Percentiles rank a stretch among this genome's conserved stretches.
Conservation (phyloP, 2,888 invertebrate genomes). For the Halictus ligatus region DNA sequence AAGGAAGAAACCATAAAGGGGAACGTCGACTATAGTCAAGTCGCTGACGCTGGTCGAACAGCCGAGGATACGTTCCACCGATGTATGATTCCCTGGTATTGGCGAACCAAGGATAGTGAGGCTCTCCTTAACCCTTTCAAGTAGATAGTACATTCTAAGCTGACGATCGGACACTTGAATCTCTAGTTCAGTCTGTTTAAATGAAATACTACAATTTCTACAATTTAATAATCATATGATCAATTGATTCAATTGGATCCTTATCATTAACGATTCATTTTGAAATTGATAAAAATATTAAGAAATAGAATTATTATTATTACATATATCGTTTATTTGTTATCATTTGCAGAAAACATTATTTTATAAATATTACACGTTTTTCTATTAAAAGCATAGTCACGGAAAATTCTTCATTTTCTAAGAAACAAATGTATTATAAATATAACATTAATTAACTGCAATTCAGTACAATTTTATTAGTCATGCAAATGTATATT, state of each 20-base stretch:
- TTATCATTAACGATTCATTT: background rate
- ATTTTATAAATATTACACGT: background rate
- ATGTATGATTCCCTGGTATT: slow-evolving; percentile 34
- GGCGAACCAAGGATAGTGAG: slow-evolving; percentile 40
- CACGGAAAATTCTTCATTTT: background rate
- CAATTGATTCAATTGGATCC: background rate
- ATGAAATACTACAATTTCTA: background rate
- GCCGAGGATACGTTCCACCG: background rate
- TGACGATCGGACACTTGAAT: background rate
- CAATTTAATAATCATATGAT: background rate
- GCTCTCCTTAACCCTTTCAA: slow-evolving; percentile 43
- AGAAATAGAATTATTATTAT: background rate
- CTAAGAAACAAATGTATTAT: background rate
- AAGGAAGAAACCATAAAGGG: slow-evolving; percentile 38
- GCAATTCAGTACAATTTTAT: too few relatives aligned
- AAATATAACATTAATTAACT: background rate
- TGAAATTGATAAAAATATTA: background rate
- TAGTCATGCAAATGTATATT: background rate
- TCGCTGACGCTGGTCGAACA: background rate
- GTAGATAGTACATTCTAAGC: background rate
- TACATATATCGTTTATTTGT: too few relatives aligned
- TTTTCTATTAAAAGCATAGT: background rate
- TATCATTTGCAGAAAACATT: background rate
- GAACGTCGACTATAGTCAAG: slow-evolving; percentile 23
- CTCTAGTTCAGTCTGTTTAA: background rate